Evolutionary conservation across 2,113 vertebrate genomes (phyloP).

Genomic region (Chaetorhynchus papuensis): DNA sequence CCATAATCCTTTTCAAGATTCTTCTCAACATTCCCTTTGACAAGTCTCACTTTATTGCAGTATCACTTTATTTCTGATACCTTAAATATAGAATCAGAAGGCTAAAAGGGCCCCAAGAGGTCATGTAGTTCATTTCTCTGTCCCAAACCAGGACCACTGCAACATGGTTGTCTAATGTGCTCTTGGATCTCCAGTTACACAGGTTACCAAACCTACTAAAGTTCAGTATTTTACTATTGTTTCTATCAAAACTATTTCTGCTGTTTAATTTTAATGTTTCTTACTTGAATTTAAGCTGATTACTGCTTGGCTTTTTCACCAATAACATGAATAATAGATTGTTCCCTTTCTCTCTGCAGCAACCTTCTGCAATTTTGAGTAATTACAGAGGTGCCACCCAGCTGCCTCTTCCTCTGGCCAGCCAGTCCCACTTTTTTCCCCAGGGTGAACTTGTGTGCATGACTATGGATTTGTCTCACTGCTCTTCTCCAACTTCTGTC

Average conservation of each 20-base stretch:
- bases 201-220: neutral
- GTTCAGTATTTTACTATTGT: neutral
- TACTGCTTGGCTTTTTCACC: neutral
- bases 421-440: neutral
- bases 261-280: neutral
- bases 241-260: neutral
- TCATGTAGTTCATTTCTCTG: neutral
- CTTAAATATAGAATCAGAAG: neutral
- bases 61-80: neutral
- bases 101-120: neutral
- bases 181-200: neutral
- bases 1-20: neutral
- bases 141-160: neutral
- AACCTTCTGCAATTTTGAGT: neutral
- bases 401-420: neutral
- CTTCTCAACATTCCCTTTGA: neutral
- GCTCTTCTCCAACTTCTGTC: neutral
- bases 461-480: neutral
- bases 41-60: neutral
- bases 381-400: neutral
- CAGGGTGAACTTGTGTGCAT: neutral
- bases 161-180: neutral
- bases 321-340: neutral
- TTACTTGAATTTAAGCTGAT: neutral
- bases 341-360: neutral